Conservation (phyloP, 2,888 invertebrate species). For the Drosophila hamatofila region DNA sequence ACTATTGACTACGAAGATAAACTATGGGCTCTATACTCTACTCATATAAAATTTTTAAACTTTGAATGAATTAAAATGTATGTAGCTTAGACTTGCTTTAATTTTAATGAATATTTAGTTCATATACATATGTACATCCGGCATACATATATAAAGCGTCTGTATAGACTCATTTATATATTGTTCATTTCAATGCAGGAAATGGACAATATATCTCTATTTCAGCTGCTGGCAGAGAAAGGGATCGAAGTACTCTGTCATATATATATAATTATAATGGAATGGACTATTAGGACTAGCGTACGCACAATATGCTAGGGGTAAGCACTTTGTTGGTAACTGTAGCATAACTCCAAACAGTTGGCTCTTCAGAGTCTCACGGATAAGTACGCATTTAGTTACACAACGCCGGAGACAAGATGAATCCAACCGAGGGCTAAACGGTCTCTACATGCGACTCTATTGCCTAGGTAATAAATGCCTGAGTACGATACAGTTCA, state of each 20-base stretch:
- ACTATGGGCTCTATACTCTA: too few relatives aligned
- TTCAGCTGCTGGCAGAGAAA: too few relatives aligned
- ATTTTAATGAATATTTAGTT: background rate
- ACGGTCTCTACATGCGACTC: constrained; percentile 39
- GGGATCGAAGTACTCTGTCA: background rate
- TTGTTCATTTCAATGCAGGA: too few relatives aligned
- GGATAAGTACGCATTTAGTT: constrained; percentile 45
- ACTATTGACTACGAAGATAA: too few relatives aligned
- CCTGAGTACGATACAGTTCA: constrained; percentile 49
- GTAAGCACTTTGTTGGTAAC: background rate
- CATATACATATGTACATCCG: background rate
- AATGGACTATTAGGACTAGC: too few relatives aligned
- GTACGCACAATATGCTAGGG: too few relatives aligned
- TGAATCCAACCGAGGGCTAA: constrained; percentile 32
- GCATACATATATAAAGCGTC: background rate
- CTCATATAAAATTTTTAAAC: background rate
- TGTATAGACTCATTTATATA: background rate
- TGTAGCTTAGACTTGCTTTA: background rate
- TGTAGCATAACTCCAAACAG: background rate
- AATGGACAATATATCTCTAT: too few relatives aligned
- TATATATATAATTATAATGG: background rate
- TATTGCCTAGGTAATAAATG: constrained; percentile 77
- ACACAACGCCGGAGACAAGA: constrained; percentile 27
- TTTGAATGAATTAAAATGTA: background rate
- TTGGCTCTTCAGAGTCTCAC: background rate